Percentiles rank a stretch among this genome's conserved stretches.
Evolutionary conservation across 2,113 vertebrate species (phyloP).

Genomic region (Nannospalax galili): DNA sequence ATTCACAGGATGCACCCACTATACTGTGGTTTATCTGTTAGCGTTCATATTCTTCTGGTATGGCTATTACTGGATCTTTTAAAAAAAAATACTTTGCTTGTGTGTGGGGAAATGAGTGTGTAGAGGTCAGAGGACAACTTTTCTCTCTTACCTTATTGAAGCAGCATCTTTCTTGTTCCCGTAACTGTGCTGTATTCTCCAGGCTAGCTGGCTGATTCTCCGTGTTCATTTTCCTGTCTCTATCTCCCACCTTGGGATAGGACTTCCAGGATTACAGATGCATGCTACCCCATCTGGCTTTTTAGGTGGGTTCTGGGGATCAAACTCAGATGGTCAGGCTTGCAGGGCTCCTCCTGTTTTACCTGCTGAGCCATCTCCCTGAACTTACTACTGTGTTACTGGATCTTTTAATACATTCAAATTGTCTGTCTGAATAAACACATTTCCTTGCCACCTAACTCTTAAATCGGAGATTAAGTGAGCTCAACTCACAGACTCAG

Average conservation of each 20-base stretch:
- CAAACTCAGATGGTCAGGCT: neutral
- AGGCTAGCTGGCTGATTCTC: too few species aligned
- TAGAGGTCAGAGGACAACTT: neutral
- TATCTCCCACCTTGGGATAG: neutral
- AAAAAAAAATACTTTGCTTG: neutral
- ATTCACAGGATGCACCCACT: neutral
- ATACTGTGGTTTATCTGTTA: conserved; percentile 32
- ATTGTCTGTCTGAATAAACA: conserved; percentile 1
- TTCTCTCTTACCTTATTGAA: neutral
- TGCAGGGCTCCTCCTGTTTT: neutral
- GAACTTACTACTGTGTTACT: neutral
- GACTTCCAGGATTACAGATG: neutral
- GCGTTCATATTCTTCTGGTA: conserved; percentile 29
- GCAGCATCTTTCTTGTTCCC: neutral
- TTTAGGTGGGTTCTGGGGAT: neutral
- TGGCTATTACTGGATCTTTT: neutral
- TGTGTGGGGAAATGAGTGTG: too few species aligned
- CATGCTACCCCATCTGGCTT: too few species aligned
- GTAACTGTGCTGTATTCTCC: too few species aligned
- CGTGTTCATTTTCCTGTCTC: neutral
- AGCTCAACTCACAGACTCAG: conserved; percentile 61
- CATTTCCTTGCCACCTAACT: conserved; percentile 53
- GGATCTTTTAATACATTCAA: conserved; percentile 20
- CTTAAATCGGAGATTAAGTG: conserved; percentile 55
- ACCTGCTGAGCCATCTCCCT: neutral